These are phyloP conservation scores for Trachythela sp. DNA, from an alignment of 64 coral and sea anemone genomes.

Conservation along the genomic window DNA sequence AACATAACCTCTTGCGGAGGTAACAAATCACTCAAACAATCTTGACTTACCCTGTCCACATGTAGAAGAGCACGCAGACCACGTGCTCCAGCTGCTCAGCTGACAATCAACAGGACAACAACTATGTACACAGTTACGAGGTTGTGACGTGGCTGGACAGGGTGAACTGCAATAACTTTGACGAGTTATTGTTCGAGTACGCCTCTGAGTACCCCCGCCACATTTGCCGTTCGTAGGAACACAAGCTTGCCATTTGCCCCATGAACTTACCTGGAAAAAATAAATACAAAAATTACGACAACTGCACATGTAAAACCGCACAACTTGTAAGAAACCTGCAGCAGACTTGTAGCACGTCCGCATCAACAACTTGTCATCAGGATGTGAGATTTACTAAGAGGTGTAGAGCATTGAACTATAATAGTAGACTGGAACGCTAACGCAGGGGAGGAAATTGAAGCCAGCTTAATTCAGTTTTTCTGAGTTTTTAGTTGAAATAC, in stretches of 20 bases:
- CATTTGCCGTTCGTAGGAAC: slow-evolving; percentile 65
- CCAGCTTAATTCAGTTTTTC: too few relatives aligned
- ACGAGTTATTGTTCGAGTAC: slow-evolving; percentile 42
- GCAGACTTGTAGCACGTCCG: too few relatives aligned
- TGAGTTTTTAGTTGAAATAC: too few relatives aligned
- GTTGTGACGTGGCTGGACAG: slow-evolving; percentile 48
- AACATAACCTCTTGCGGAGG: too few relatives aligned
- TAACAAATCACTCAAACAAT: too few relatives aligned
- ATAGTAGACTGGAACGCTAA: too few relatives aligned
- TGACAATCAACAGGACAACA: slow-evolving; percentile 82
- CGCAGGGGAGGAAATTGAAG: too few relatives aligned
- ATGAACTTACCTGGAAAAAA: slow-evolving; percentile 57
- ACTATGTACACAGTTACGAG: slow-evolving; percentile 60
- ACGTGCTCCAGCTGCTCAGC: slow-evolving; percentile 51
- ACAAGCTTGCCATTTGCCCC: slow-evolving; percentile 64
- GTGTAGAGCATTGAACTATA: too few relatives aligned
- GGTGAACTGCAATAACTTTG: slow-evolving; percentile 60
- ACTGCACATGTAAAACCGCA: too few relatives aligned
- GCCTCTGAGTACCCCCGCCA: slow-evolving; percentile 56
- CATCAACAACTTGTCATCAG: too few relatives aligned
- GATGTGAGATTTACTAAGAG: too few relatives aligned
- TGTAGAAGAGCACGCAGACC: slow-evolving; percentile 66
- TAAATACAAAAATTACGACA: background rate
- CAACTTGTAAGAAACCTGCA: too few relatives aligned
- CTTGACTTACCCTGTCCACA: slow-evolving; percentile 65